Percentiles rank a stretch among this genome's conserved stretches.
phyloP scores from a whole-genome alignment of 1,140 invertebrate genomes.

The Riptortus pedestris region DNA sequence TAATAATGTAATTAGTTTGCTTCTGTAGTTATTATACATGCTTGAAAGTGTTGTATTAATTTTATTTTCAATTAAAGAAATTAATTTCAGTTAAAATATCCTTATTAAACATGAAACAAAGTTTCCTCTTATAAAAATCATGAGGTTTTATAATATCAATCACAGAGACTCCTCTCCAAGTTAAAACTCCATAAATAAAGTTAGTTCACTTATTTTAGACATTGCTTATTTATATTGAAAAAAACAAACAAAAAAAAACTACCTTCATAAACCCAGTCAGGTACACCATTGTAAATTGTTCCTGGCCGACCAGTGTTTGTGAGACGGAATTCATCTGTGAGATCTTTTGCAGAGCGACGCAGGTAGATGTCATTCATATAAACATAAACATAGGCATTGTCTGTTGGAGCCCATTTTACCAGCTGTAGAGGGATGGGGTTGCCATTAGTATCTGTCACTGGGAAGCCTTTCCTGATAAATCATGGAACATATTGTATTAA shows the following conservation, averaged over 20 bases:
- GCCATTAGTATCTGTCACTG: slow-evolving; percentile 37
- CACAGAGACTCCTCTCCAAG: too few relatives aligned
- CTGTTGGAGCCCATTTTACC: slow-evolving; percentile 54
- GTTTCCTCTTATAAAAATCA: not conserved
- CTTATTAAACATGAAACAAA: slow-evolving; percentile 5
- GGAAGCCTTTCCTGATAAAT: slow-evolving; percentile 26
- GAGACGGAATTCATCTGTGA: slow-evolving; percentile 36
- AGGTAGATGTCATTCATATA: slow-evolving; percentile 73
- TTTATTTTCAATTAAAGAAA: slow-evolving; percentile 4
- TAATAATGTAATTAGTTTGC: slow-evolving; percentile 21
- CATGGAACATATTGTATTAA: too few relatives aligned
- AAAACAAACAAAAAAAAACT: not conserved
- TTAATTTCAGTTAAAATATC: not conserved
- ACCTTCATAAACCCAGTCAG: slow-evolving; percentile 78
- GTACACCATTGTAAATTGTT: slow-evolving; percentile 59
- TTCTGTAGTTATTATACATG: not conserved
- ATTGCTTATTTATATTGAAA: too few relatives aligned
- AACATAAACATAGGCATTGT: slow-evolving; percentile 63
- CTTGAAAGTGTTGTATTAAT: not conserved
- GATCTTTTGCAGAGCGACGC: slow-evolving; percentile 41
- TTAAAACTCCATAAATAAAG: too few relatives aligned
- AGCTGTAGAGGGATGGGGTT: slow-evolving; percentile 31
- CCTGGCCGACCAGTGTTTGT: slow-evolving; percentile 44
- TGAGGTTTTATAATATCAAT: too few relatives aligned
- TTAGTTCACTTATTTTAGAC: too few relatives aligned